Percentiles rank a stretch among this genome's conserved stretches.
Conservation (phyloP, 1,140 invertebrate genomes). For the Medauroidea extradentata region DNA sequence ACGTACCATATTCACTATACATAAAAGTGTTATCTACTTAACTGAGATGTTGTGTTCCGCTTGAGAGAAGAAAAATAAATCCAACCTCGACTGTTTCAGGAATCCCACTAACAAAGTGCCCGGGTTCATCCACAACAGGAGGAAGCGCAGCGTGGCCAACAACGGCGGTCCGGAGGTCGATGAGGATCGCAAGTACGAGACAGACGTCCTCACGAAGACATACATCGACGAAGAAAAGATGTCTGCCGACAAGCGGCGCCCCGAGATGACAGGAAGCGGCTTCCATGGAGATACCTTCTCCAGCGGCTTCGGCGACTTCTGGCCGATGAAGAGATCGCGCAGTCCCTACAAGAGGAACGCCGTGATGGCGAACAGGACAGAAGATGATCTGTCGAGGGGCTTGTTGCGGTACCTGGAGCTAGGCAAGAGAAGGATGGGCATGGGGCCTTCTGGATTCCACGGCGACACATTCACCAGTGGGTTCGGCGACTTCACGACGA, state of each 20-base stretch:
- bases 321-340: conserved; percentile 33
- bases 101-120: too few species aligned
- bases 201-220: background rate
- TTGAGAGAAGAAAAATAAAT: too few species aligned
- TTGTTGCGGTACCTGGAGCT: background rate
- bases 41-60: too few species aligned
- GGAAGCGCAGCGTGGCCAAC: too few species aligned
- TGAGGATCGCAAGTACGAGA: background rate
- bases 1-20: too few species aligned
- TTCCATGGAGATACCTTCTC: conserved; percentile 39
- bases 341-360: too few species aligned
- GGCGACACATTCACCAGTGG: conserved; percentile 39
- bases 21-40: too few species aligned
- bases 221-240: too few species aligned
- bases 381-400: conserved; percentile 16
- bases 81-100: too few species aligned
- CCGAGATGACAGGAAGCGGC: conserved; percentile 17
- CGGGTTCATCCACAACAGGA: too few species aligned
- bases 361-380: conserved; percentile 9
- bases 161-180: background rate
- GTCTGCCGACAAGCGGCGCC: background rate
- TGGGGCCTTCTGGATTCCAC: conserved; percentile 16
- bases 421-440: conserved; percentile 3
- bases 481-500: conserved; percentile 34
- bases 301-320: conserved; percentile 41